These are phyloP conservation scores for Philopedon plagiatum DNA, from an alignment of 2,888 invertebrate species.

Conservation along the genomic window DNA sequence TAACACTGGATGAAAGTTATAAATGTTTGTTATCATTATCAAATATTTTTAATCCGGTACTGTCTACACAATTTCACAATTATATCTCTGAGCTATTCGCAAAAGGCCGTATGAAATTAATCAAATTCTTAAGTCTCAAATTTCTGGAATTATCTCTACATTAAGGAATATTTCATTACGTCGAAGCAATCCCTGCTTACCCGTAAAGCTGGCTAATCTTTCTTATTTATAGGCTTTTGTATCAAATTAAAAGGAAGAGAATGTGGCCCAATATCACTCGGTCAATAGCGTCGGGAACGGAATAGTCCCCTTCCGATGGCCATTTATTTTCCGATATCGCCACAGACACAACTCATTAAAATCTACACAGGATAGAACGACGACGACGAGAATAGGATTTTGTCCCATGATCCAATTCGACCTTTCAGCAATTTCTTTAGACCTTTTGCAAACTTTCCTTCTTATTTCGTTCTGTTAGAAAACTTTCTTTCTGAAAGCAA, in stretches of 20 bases:
- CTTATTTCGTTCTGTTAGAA: not conserved
- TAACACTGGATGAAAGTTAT: too few relatives aligned
- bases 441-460: constrained; percentile 6
- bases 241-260: constrained; percentile 30
- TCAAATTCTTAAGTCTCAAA: not conserved
- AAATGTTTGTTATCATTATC: too few relatives aligned
- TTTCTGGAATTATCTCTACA: constrained; percentile 23
- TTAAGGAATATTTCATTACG: constrained; percentile 20
- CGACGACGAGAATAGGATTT: constrained; percentile 15
- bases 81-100: too few relatives aligned
- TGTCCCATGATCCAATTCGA: constrained; percentile 10
- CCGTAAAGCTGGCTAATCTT: constrained; percentile 30
- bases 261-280: constrained; percentile 26
- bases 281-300: constrained; percentile 31
- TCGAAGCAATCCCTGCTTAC: constrained; percentile 18
- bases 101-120: too few relatives aligned
- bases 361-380: constrained; percentile 10
- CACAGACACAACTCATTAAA: constrained; percentile 33
- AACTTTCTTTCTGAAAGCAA: not conserved
- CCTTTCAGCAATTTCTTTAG: constrained; percentile 8
- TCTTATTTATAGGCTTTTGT: constrained; percentile 33
- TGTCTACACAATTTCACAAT: too few relatives aligned
- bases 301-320: constrained; percentile 30
- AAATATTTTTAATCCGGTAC: too few relatives aligned
- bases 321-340: constrained; percentile 34